A percentile compares a stretch with the other conserved stretches of the same genome.
These are phyloP conservation scores for Merops nubicus DNA, from an alignment of 2,113 vertebrate species.

Conservation along the genomic window DNA sequence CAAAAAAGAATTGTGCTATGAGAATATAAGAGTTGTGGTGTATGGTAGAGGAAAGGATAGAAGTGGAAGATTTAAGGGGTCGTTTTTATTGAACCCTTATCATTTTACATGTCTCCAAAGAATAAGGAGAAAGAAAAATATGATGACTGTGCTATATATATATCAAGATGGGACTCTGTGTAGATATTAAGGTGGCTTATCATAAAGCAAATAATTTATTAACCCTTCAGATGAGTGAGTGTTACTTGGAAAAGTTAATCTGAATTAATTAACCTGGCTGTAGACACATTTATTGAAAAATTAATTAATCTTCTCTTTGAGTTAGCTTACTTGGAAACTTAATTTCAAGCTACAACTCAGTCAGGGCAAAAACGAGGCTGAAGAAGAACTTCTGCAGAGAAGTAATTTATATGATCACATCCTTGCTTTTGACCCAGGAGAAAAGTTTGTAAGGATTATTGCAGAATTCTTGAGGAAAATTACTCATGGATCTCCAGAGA, in stretches of 20 bases:
- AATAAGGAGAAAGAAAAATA: neutral
- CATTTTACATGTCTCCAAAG: neutral
- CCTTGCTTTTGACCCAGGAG: conserved; percentile 10
- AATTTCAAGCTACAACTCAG: neutral
- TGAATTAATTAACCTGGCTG: neutral
- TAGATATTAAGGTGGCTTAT: neutral
- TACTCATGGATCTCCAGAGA: conserved; percentile 23
- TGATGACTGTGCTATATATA: neutral
- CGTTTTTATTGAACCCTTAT: neutral
- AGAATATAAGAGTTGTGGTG: neutral
- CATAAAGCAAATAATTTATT: neutral
- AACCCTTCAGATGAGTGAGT: neutral
- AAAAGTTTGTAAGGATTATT: neutral
- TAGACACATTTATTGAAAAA: neutral
- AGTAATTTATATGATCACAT: neutral
- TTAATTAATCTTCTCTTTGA: neutral
- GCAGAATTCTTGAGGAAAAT: conserved; percentile 12
- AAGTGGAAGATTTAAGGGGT: neutral
- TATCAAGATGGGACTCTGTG: neutral
- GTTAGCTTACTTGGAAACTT: neutral
- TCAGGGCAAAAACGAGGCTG: neutral
- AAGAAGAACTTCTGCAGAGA: neutral
- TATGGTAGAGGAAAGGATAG: neutral
- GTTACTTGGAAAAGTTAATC: neutral
- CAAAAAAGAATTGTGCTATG: neutral